Base-by-base conservation (phyloP, 2,113 vertebrate species). In the Neodon shergylaensis region DNA sequence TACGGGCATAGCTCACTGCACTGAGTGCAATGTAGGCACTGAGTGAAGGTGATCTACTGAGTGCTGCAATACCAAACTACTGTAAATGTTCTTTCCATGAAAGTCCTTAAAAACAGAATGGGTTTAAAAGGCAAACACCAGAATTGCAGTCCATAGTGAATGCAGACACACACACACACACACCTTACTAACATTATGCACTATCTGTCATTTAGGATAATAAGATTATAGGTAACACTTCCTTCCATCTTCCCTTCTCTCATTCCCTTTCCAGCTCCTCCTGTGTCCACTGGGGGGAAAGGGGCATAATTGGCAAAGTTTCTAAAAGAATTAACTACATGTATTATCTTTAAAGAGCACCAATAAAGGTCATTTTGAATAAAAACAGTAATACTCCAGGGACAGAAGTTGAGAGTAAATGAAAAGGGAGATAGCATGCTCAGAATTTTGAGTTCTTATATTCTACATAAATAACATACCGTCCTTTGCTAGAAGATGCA, bases 361-460 rank as follows among this genome's bases (percentile, higher is more conserved):
- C 14, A 92, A 47, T 74, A 78, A 93, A 77, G 79, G 36, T 68
- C 47, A 78, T 88, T 68, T 39, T 97, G n/a, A 93, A 92, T 88
- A 92, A 89, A 14, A 14, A 77, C 2, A 63, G 9, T 42, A 68
- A 84, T 44, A 72, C 24, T 73, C 42, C 92, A 92, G 44, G 73
- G n/a, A 72, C 11, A 63, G 16, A 94, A 54, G 72, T 0, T 49
- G 39, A 70, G 0, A 81, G 39, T n/a, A 44, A 91, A 88, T 52
- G 26, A 70, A 92, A 96, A 82, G 47, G 17, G 22, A 92, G 47
- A 19, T 28, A 58, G 47, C 7, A 66, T 12, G 6, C 33, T 92
- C 65, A 78, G 79, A 90, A 87, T 84, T 83, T 63, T 36, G 11
- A 85, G 42, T 52, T 21, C 42, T 79, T 83, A 16, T 22, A 72